phyloP scores from a whole-genome alignment of 2,113 vertebrate species.

The Macquaria australasica region DNA sequence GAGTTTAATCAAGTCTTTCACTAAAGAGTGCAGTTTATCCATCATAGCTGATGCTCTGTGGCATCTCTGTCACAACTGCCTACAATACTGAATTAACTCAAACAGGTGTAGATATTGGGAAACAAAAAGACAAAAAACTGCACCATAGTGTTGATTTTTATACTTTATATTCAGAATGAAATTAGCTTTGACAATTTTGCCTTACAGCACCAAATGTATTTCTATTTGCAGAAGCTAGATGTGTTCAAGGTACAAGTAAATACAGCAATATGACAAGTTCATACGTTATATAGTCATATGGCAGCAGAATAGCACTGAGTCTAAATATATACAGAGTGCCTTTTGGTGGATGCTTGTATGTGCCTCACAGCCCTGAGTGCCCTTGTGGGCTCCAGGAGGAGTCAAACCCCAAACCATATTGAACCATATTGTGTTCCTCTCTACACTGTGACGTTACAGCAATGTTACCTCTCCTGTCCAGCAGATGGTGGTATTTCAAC shows the following conservation, averaged over 20 bases:
- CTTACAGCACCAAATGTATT: not conserved
- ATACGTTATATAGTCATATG: not conserved
- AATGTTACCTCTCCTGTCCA: conserved; percentile 1
- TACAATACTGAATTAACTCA: not conserved
- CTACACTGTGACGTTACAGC: not conserved
- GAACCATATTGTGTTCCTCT: not conserved
- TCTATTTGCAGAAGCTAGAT: not conserved
- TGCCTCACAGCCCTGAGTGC: not conserved
- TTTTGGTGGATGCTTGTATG: not conserved
- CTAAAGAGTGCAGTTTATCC: not conserved
- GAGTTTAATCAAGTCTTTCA: too few relatives aligned
- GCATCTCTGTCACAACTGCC: not conserved
- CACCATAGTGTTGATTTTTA: not conserved
- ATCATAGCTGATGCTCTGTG: not conserved
- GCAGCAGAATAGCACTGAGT: not conserved
- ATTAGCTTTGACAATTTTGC: not conserved
- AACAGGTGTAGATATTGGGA: not conserved
- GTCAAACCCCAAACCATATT: not conserved
- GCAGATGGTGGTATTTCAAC: conserved; percentile 47
- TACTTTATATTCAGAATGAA: not conserved
- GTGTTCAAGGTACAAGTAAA: not conserved
- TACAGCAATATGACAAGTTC: not conserved
- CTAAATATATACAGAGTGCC: not conserved
- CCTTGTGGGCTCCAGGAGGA: not conserved
- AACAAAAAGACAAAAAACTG: too few relatives aligned